A percentile compares a stretch with the other conserved stretches of the same genome.
These are phyloP conservation scores for Progne subis DNA, from an alignment of 2,113 vertebrate species.

Conservation along the genomic window DNA sequence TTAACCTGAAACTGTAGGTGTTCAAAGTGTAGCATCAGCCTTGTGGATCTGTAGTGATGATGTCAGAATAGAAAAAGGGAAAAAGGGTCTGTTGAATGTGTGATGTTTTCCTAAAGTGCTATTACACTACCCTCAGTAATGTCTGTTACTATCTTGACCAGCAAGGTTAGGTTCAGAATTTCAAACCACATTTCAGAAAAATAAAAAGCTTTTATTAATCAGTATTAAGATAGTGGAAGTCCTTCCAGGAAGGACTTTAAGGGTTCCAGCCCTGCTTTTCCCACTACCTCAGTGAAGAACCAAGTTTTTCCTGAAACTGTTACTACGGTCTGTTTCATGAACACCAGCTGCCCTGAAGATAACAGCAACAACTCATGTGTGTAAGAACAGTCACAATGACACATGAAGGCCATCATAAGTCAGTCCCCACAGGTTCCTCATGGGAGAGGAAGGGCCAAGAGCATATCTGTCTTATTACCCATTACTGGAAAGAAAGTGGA, in stretches of 20 bases:
- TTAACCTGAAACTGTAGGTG: background rate
- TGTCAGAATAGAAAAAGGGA: background rate
- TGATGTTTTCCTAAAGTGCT: background rate
- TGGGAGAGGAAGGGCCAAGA: background rate
- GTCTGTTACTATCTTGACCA: background rate
- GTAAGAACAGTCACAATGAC: background rate
- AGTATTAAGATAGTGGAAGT: background rate
- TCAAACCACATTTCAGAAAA: background rate
- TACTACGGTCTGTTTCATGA: background rate
- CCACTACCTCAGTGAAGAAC: background rate
- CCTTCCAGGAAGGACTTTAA: background rate
- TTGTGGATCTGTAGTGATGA: background rate
- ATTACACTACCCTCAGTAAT: background rate
- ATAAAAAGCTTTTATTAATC: background rate
- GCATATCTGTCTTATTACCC: background rate
- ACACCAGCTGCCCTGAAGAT: background rate
- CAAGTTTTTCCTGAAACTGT: background rate
- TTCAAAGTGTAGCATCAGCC: background rate
- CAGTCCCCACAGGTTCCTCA: background rate
- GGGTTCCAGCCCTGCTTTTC: background rate
- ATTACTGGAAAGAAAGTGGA: background rate
- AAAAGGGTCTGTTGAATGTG: background rate
- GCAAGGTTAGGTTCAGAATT: background rate
- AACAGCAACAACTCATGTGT: background rate
- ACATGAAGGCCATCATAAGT: background rate